Percentiles rank a stretch among this genome's conserved stretches.
These are phyloP conservation scores for Masnerella sp. DNA, from an alignment of 2,888 invertebrate species.

Conservation along the genomic window DNA sequence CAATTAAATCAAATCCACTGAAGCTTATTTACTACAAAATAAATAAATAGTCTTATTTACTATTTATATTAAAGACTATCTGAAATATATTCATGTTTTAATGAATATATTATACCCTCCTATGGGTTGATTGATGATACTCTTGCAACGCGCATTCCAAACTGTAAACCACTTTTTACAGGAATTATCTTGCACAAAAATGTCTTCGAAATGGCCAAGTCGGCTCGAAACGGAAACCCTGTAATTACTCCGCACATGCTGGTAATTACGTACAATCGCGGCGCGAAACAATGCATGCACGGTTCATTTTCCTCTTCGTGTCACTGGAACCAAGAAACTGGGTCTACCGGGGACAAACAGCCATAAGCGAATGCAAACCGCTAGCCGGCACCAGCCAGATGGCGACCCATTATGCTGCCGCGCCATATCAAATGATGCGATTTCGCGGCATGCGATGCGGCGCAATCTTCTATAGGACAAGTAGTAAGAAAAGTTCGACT, in stretches of 20 bases:
- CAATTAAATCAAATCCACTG: too few relatives aligned
- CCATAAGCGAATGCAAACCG: conserved; percentile 22
- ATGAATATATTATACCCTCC: too few relatives aligned
- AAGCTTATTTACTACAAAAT: too few relatives aligned
- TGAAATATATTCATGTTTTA: too few relatives aligned
- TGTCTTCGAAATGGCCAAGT: too few relatives aligned
- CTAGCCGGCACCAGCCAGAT: conserved; percentile 44
- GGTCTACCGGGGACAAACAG: conserved; percentile 28
- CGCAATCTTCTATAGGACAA: neutral
- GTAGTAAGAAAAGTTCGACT: neutral
- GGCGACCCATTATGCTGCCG: conserved; percentile 30
- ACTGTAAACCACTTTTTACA: too few relatives aligned
- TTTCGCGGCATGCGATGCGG: conserved; percentile 8
- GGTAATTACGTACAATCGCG: conserved; percentile 20
- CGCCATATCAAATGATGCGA: conserved; percentile 17
- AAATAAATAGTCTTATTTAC: too few relatives aligned
- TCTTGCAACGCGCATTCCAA: too few relatives aligned
- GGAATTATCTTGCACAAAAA: too few relatives aligned
- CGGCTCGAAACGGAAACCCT: conserved; percentile 1
- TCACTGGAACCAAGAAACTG: conserved; percentile 37
- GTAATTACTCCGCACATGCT: conserved; percentile 18
- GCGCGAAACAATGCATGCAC: conserved; percentile 21
- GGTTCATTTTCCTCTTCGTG: conserved; percentile 23
- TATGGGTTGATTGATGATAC: too few relatives aligned
- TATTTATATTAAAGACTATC: too few relatives aligned